Conservation (phyloP, 1,140 invertebrate species). For the Vollenhovia emeryi region DNA sequence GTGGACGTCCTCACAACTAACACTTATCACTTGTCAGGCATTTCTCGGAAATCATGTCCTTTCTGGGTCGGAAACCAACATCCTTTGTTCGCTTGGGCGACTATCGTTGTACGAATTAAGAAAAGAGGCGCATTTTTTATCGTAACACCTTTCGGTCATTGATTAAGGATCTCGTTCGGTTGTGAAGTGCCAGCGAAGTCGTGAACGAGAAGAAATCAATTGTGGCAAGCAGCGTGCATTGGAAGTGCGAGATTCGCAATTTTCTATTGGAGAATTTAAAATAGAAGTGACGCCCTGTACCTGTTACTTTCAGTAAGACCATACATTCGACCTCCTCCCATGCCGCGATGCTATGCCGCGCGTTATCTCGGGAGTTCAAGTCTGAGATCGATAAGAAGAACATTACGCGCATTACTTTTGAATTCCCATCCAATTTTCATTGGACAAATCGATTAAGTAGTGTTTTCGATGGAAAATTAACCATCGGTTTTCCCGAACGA, state of each 20-base stretch:
- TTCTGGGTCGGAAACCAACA: slow-evolving; percentile 63
- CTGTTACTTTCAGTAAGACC: background rate
- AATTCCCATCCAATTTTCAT: too few species aligned
- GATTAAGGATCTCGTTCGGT: background rate
- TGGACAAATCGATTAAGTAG: too few species aligned
- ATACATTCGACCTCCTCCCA: slow-evolving; percentile 1
- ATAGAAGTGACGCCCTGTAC: background rate
- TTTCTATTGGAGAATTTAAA: background rate
- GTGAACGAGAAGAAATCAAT: background rate
- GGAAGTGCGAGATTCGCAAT: background rate
- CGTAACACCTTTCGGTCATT: background rate
- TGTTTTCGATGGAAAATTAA: too few species aligned
- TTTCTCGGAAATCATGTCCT: slow-evolving; percentile 50
- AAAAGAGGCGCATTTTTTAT: background rate
- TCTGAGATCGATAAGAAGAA: slow-evolving; percentile 11
- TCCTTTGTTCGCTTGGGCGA: slow-evolving; percentile 41
- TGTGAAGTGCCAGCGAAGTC: background rate
- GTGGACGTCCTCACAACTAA: slow-evolving; percentile 47
- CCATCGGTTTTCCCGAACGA: too few species aligned
- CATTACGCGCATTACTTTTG: background rate
- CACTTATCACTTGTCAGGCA: slow-evolving; percentile 57
- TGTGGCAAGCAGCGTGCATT: background rate
- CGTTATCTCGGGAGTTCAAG: slow-evolving; percentile 4
- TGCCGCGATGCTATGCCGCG: background rate
- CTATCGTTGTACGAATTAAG: background rate